Evolutionary conservation across 2,113 vertebrate species (phyloP), one percentile per base, ranked within the genome.

Genomic region (Atherinomorus stipes): DNA sequence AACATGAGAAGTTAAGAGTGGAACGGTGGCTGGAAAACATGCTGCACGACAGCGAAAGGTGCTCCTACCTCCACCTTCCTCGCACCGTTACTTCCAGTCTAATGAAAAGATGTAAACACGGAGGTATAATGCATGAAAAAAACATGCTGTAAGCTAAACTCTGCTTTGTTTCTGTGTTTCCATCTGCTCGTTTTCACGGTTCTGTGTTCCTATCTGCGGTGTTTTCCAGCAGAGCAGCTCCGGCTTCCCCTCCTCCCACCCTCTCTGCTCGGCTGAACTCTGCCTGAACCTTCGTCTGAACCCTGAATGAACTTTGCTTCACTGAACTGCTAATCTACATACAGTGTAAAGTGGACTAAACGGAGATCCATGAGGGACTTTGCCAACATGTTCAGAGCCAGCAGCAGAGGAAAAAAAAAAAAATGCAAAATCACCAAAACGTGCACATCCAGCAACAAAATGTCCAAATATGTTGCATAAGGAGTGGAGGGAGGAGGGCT

Each of bases 321-420:
- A 90, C 77, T 84, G 88, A 90, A 78, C 89, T 74, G 77, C 74
- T 90, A 92, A 92, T 89, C 89, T 82, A 87, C 86, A 86, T 89
- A 76, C 68, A 83, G 72, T 69, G 61, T 52, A 40, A 80, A 60
- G 72, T 38, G 16, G 57, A 38, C n/a, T 40, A 0, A 68, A 86
- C 58, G 44, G 81, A 4, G 68, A 73, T 56, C 71, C 42, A 25
- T 0, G 63, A 82, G 83, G 62, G 69, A 76, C 61, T 75, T 50
- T 19, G 47, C 1, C 1, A 57, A 40, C 38, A 10, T 26, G 22
- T 38, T 40, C 44, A 15, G 28, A 61, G 58, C 66, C 66, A 42
- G 70, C 50, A 1, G 42, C 31, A 0, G 65, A 51, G 56, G 60
- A 38, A 74, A 45, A 70, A 57, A 75, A 42, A 70, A 62, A 70